Conservation (phyloP, 2,113 vertebrate species). For the Antechinus flavipes region DNA sequence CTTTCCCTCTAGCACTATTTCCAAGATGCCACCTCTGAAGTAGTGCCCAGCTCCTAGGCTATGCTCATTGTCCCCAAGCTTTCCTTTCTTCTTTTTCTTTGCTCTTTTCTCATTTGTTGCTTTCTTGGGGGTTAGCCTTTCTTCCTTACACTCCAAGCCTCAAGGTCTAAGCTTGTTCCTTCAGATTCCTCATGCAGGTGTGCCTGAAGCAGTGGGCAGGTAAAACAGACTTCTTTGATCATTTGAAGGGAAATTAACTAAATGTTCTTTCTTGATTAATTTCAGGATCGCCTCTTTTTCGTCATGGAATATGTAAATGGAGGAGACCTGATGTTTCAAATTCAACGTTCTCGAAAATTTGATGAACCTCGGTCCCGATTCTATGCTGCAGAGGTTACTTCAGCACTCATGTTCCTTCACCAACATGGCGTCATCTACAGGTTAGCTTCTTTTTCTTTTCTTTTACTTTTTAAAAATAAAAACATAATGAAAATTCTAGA, state of each 20-base stretch:
- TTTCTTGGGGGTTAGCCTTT: background rate
- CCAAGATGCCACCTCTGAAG: background rate
- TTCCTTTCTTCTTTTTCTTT: background rate
- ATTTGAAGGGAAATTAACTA: constrained; percentile 46
- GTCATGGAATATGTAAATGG: constrained; percentile 99
- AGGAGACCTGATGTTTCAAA: constrained; percentile 99
- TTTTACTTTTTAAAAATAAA: constrained; percentile 30
- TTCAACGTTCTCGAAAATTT: constrained; percentile 98
- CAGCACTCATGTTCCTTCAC: constrained; percentile 98
- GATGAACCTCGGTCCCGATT: constrained; percentile 97
- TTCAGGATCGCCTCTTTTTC: constrained; percentile 98
- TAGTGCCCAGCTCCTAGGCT: background rate
- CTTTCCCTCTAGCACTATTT: background rate
- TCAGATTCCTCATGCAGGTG: constrained; percentile 61
- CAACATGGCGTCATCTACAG: constrained; percentile 99
- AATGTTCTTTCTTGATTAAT: constrained; percentile 76
- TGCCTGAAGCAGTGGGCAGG: background rate
- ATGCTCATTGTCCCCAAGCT: background rate
- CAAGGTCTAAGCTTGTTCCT: background rate
- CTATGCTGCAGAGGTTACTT: constrained; percentile 98
- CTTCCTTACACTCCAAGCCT: background rate
- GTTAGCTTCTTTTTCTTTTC: constrained; percentile 79
- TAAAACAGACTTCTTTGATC: constrained; percentile 69
- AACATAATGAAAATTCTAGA: constrained; percentile 65
- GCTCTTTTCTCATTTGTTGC: background rate